Evolutionary conservation across 1,140 invertebrate genomes (phyloP), one percentile per base, ranked within the genome.

Genomic region (Reticulitermes speratus): DNA sequence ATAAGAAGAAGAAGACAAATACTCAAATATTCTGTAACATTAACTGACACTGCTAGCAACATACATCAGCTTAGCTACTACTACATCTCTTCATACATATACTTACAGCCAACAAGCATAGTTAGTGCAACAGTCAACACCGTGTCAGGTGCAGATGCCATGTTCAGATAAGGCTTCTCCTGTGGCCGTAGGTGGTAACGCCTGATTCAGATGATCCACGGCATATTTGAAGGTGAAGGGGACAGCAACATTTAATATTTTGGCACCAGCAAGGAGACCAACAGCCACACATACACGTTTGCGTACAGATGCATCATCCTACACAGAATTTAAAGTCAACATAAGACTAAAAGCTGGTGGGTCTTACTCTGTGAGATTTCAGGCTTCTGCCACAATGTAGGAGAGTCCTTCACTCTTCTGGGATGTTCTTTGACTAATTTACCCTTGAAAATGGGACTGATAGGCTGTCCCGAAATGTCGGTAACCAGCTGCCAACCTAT

Each of bases 171-270:
- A 21, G 91, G 91, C 91, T 84, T 92, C 91, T 0, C 92, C 92
- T 45, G 90, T 89, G 19, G 90, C 90, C 25, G 89, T 89, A 82
- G 87, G 65, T 16, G 91, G 88, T 5, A 92, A 88, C 83, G 91
- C 89, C n/a, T 92, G 90, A 91, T 98, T 98, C 85, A 99, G 93
- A 88, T 94, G 95, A 91, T 99, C 98, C 83, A 99, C 93, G 2
- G 95, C 95, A 91, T 98, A 96, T 91, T 99, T 99, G 90, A 99
- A 99, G 84, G 99, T 92, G 92, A 99, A 99, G n/a, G 99, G 99
- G 11, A 99, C 98, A 87, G 94, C 92, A 7, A 99, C 97, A 90
- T 98, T 99, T 87, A 99, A 90, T 45, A 98, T 89, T 92, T 98
- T 97, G 44, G 97, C 96, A 69, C 95, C 94, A 83, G 96, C 93